Conservation (phyloP, 1,140 invertebrate genomes). For the Lepidurus arcticus region DNA sequence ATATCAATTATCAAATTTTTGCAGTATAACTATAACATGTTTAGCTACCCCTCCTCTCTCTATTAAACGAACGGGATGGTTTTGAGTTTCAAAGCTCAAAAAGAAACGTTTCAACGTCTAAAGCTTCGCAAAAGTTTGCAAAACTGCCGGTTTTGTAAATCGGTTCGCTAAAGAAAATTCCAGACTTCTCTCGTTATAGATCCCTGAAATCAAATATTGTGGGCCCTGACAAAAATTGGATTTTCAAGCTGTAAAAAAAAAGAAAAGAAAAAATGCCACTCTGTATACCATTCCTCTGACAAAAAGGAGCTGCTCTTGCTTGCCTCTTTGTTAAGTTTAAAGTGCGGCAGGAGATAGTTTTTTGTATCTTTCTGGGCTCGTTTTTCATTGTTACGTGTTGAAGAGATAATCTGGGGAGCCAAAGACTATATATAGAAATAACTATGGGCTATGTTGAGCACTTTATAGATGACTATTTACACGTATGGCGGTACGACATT, state of each 20-base stretch:
- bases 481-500: neutral
- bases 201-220: too few relatives aligned
- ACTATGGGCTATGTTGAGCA: neutral
- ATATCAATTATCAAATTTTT: neutral
- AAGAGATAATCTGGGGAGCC: neutral
- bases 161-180: too few relatives aligned
- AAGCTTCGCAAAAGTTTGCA: too few relatives aligned
- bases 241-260: neutral
- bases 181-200: too few relatives aligned
- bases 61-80: too few relatives aligned
- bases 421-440: slow-evolving; percentile 20
- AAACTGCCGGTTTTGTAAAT: too few relatives aligned
- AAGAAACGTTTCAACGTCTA: too few relatives aligned
- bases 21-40: too few relatives aligned
- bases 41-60: too few relatives aligned
- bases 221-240: neutral
- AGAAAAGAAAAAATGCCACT: neutral
- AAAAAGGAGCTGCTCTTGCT: neutral
- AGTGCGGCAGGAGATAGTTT: neutral
- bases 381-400: slow-evolving; percentile 6
- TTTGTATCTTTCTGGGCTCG: neutral
- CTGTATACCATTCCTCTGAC: neutral
- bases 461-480: slow-evolving; percentile 2
- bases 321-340: neutral
- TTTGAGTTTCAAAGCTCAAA: too few relatives aligned